phyloP scores from a whole-genome alignment of 2,113 vertebrate genomes.

The Smithornis capensis region DNA sequence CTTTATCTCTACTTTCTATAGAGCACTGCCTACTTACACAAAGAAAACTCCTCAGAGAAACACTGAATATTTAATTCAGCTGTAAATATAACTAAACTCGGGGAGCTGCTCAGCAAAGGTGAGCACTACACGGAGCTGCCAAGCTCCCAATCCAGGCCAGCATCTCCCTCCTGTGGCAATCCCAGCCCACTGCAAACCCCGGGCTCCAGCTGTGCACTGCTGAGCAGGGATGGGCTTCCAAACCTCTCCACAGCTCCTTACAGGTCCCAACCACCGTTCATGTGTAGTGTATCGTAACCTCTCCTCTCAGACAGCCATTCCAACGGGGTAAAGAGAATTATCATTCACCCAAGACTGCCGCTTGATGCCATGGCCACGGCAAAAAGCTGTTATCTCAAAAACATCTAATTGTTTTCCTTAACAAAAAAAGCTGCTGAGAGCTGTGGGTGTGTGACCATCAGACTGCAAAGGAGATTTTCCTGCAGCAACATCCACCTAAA shows the following conservation, averaged over 20 bases:
- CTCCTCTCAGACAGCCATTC: not conserved
- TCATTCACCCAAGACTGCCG: not conserved
- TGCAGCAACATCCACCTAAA: not conserved
- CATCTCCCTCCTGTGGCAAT: constrained; percentile 44
- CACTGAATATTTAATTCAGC: constrained; percentile 17
- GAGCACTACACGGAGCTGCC: not conserved
- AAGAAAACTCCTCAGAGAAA: constrained; percentile 15
- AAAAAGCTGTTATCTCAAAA: not conserved
- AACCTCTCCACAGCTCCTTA: not conserved
- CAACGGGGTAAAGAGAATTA: not conserved
- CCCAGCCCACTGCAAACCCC: not conserved
- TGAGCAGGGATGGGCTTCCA: not conserved
- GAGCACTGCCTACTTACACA: constrained; percentile 19
- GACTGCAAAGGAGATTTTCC: not conserved
- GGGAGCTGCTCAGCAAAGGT: not conserved
- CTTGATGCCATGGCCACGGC: not conserved
- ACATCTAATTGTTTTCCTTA: not conserved
- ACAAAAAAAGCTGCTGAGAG: not conserved
- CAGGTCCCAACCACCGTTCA: accelerated
- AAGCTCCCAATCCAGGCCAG: not conserved
- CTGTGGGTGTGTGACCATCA: not conserved
- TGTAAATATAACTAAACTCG: not conserved
- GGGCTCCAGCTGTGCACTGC: not conserved
- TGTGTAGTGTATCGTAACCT: not conserved
- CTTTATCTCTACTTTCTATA: not conserved